Conservation (phyloP, 2,888 invertebrate genomes). For the Suillia variegata region DNA sequence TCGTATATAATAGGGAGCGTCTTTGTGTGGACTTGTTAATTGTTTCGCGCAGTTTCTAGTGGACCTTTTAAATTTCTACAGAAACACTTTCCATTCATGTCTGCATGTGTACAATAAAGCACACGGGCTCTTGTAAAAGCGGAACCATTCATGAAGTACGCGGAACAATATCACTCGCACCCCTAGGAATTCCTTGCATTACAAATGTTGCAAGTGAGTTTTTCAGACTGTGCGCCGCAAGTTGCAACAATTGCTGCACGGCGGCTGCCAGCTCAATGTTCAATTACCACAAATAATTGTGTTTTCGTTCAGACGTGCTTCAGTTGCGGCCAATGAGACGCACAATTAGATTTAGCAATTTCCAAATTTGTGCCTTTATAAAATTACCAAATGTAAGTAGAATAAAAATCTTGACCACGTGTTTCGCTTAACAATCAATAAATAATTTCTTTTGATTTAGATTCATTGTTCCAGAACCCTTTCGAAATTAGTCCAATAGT, state of each 20-base stretch:
- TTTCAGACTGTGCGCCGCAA: too few species aligned
- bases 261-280: too few species aligned
- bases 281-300: neutral
- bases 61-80: constrained; percentile 32
- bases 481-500: neutral
- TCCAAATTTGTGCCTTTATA: too few species aligned
- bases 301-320: constrained; percentile 8
- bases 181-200: constrained; percentile 1
- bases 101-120: neutral
- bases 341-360: constrained; percentile 44
- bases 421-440: constrained; percentile 21
- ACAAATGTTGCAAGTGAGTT: neutral
- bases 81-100: constrained; percentile 36
- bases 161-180: neutral
- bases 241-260: too few species aligned
- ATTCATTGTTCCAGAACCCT: constrained; percentile 5
- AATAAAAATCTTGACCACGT: constrained; percentile 51
- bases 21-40: constrained; percentile 53
- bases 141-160: constrained; percentile 41
- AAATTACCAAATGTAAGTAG: neutral
- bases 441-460: constrained; percentile 1
- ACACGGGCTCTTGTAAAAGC: too few species aligned
- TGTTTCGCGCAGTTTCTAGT: constrained; percentile 38
- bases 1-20: too few species aligned
- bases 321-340: constrained; percentile 46